Evolutionary conservation across 2,113 vertebrate genomes (phyloP).

Genomic region (Pitta sordida): DNA sequence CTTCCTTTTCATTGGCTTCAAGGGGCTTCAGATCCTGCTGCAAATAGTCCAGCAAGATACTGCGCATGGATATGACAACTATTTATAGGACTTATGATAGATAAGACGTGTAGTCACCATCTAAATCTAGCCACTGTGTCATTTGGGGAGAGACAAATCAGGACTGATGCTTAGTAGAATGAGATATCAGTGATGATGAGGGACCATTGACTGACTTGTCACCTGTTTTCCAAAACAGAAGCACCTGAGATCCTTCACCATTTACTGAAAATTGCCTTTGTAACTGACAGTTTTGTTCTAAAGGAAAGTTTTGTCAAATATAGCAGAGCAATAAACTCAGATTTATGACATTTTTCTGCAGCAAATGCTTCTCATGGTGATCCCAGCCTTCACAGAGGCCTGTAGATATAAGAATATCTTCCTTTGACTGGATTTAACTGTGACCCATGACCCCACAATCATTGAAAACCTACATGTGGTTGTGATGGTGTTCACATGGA

Average conservation of each 20-base stretch:
- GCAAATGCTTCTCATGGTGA: neutral
- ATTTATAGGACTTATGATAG: conserved; percentile 36
- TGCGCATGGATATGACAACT: conserved; percentile 36
- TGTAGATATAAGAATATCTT: neutral
- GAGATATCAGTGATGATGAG: neutral
- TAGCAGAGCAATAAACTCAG: neutral
- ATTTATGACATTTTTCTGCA: neutral
- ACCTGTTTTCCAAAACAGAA: conserved; percentile 6
- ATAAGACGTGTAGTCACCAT: conserved; percentile 35
- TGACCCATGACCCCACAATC: neutral
- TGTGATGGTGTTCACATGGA: neutral
- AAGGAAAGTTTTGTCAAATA: neutral
- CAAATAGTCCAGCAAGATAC: conserved; percentile 27
- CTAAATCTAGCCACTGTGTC: conserved; percentile 43
- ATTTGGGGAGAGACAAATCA: conserved; percentile 24
- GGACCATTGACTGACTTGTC: neutral
- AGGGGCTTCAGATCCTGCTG: neutral
- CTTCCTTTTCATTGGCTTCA: conserved; percentile 28
- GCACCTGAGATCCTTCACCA: neutral
- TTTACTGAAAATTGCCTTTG: neutral
- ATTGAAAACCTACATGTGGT: neutral
- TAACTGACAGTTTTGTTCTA: neutral
- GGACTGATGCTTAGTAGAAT: neutral
- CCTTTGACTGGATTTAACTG: neutral
- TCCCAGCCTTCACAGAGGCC: neutral